phyloP scores from a whole-genome alignment of 2,888 invertebrate species.

The Caenorhabditis macrosperma region DNA sequence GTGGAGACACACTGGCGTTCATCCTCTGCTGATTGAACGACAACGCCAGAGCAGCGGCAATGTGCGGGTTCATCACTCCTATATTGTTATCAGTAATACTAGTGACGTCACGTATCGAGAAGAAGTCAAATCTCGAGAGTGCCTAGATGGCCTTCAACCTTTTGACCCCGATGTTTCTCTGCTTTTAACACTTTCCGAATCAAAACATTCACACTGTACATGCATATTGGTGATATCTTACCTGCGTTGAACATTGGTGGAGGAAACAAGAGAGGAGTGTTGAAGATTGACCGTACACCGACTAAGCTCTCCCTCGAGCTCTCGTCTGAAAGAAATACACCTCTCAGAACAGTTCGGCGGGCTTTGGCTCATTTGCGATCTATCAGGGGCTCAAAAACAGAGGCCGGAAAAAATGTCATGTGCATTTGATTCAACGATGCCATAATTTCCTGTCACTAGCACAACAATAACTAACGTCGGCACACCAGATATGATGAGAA shows the following conservation, averaged over 20 bases:
- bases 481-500: conserved; percentile 31
- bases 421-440: conserved; percentile 64
- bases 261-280: conserved; percentile 64
- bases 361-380: conserved; percentile 31
- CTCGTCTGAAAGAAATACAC: conserved; percentile 38
- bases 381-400: conserved; percentile 44
- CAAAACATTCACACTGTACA: not conserved
- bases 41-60: conserved; percentile 68
- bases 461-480: conserved; percentile 51
- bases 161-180: too few species aligned
- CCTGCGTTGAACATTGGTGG: conserved; percentile 60
- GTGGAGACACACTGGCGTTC: conserved; percentile 52
- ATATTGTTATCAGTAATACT: too few species aligned
- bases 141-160: too few species aligned
- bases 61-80: conserved; percentile 65
- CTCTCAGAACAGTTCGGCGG: conserved; percentile 6
- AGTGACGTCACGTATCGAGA: not conserved
- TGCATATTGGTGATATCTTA: not conserved
- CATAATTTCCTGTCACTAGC: conserved; percentile 63
- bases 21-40: conserved; percentile 66
- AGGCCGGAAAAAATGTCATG: conserved; percentile 50
- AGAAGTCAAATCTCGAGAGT: not conserved
- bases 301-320: conserved; percentile 56
- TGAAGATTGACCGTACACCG: conserved; percentile 65
- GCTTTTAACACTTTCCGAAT: too few species aligned